phyloP scores from a whole-genome alignment of 2,113 vertebrate genomes.

The Muscicapa adusta region DNA sequence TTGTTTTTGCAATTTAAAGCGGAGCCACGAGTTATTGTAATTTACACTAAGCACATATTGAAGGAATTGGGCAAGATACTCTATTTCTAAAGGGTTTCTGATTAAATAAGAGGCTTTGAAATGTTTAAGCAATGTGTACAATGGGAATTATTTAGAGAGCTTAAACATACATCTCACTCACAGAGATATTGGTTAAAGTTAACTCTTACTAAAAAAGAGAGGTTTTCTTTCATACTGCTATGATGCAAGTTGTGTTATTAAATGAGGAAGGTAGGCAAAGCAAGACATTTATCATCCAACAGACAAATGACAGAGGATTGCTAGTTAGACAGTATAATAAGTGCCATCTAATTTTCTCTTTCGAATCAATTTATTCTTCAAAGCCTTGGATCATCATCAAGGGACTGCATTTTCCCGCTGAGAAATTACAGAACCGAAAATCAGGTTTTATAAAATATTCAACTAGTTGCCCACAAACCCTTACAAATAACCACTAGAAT shows the following conservation, averaged over 20 bases:
- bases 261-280: constrained; percentile 66
- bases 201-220: constrained; percentile 33
- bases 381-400: constrained; percentile 72
- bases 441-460: constrained; percentile 68
- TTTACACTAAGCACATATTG: background rate
- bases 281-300: constrained; percentile 72
- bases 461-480: constrained; percentile 52
- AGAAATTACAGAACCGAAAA: constrained; percentile 75
- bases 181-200: constrained; percentile 35
- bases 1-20: background rate
- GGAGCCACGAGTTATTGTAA: background rate
- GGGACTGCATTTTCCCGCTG: constrained; percentile 68
- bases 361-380: constrained; percentile 82
- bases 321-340: constrained; percentile 79
- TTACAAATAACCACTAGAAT: constrained; percentile 57
- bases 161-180: background rate
- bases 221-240: constrained; percentile 31
- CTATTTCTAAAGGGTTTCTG: background rate
- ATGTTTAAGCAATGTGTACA: background rate
- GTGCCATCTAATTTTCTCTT: constrained; percentile 81
- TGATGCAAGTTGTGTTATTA: constrained; percentile 58
- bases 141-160: background rate
- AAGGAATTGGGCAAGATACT: background rate
- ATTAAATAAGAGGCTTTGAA: background rate
- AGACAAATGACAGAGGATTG: constrained; percentile 75